Conservation (phyloP, 2,113 vertebrate genomes). For the zebrafish (Danio rerio) region DNA sequence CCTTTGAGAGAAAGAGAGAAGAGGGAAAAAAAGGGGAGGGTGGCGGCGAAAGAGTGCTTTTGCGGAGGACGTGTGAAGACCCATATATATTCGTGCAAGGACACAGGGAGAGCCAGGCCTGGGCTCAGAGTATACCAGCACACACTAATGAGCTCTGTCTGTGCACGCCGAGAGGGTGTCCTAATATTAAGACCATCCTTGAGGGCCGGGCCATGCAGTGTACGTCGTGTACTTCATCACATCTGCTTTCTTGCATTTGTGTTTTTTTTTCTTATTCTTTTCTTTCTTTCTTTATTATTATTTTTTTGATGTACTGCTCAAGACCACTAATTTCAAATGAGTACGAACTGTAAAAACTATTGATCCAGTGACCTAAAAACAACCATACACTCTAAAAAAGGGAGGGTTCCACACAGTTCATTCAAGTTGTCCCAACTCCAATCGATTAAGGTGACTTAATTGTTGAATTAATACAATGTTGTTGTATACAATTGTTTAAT, state of each 20-base stretch:
- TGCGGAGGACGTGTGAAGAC: conserved; percentile 76
- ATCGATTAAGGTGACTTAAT: too few species aligned
- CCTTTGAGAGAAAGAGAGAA: conserved; percentile 67
- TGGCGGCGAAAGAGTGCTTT: conserved; percentile 55
- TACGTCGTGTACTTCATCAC: conserved; percentile 38
- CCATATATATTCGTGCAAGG: conserved; percentile 72
- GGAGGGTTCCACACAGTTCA: too few species aligned
- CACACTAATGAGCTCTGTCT: conserved; percentile 48
- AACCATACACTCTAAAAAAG: too few species aligned
- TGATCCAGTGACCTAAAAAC: neutral
- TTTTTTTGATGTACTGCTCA: neutral
- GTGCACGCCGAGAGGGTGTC: conserved; percentile 12
- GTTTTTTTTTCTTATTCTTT: too few species aligned
- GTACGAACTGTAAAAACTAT: neutral
- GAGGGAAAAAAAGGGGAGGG: conserved; percentile 55
- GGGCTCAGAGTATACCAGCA: conserved; percentile 52
- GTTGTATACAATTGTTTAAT: too few species aligned
- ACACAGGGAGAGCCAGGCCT: conserved; percentile 62
- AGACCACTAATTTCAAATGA: neutral
- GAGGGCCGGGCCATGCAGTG: conserved; percentile 19
- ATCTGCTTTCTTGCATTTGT: neutral
- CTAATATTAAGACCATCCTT: conserved; percentile 16
- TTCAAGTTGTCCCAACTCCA: too few species aligned
- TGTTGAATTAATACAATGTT: too few species aligned
- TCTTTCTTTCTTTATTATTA: too few species aligned